Percentiles rank a stretch among this genome's conserved stretches.
phyloP scores from a whole-genome alignment of 2,888 invertebrate genomes.

The Amphiduros pacificus region DNA sequence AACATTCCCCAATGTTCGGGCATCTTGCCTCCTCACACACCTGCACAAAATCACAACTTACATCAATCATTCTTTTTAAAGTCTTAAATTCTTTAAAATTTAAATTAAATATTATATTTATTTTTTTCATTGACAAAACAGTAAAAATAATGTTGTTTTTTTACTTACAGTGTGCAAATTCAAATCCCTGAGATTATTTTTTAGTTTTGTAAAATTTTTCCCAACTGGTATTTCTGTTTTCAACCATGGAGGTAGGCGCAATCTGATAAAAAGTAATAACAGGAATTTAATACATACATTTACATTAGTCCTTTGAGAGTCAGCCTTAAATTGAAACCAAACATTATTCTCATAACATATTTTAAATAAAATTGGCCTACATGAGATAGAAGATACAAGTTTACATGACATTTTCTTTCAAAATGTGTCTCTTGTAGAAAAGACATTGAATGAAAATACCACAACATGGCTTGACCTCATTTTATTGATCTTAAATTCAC shows the following conservation, averaged over 20 bases:
- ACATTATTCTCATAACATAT: no score
- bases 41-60: constrained; percentile 33
- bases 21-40: constrained; percentile 94
- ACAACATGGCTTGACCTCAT: no score
- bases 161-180: constrained; percentile 82
- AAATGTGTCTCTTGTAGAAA: no score
- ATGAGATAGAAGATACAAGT: no score
- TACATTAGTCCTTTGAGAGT: no score
- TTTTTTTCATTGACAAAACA: neutral
- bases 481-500: no score
- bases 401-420: no score
- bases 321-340: no score
- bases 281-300: no score
- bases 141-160: neutral
- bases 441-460: no score
- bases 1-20: constrained; percentile 97
- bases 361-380: no score
- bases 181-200: constrained; percentile 79
- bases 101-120: neutral
- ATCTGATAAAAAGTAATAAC: no score
- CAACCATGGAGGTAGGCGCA: constrained; percentile 91
- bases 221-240: constrained; percentile 92
- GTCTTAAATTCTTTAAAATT: neutral
- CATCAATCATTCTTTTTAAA: neutral
- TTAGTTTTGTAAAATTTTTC: constrained; percentile 78